Base-by-base conservation (phyloP, 2,888 invertebrate genomes). In the Drosophila anceps region DNA sequence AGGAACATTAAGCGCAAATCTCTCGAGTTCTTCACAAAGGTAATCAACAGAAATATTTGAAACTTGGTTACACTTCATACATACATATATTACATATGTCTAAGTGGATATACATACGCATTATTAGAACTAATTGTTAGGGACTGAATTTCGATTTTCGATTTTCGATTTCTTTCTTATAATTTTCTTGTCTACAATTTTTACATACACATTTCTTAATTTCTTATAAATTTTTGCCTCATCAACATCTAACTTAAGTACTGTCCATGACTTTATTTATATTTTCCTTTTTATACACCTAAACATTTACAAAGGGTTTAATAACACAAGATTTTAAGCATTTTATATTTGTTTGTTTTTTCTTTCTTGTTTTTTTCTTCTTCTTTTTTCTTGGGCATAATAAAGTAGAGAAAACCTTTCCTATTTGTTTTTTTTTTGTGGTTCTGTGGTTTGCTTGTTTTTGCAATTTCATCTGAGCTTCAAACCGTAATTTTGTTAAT, bases 371-470 rank as follows among this genome's bases (percentile, higher is more conserved):
- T 50, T 57, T 33, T n/a, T n/a, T 3, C 37, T 55, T 7, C 43
- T 43, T 77, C 53, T 67, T 79, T 65, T 73, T 54, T n/a, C 18
- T 75, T 83, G 68, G 73, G 77, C 61, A 70, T 76, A 87, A 91
- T 90, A 91, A 91, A 84, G 84, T 91, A 90, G 88, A 92, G 90
- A 91, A 91, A 91, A 90, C 88, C 80, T 79, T 87, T 83, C 75
- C 81, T 82, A 20, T 76, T 84, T 81, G n/a, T n/a, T 74, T 74
- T 69, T 64, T 71, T 8, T 39, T 74, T 72, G 73, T 72, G 69
- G 59, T 78, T 74, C 61, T 67, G 51, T 58, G 59, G 67, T 79
- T 79, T 76, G 54, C 62, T 72, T 58, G 55, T 76, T 55, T 55
- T 74, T 79, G 69, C 63, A 48, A 29, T 71, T 69, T 79, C 51